These are phyloP conservation scores for Plebejus melissa DNA, from an alignment of 2,888 invertebrate species.

Conservation along the genomic window DNA sequence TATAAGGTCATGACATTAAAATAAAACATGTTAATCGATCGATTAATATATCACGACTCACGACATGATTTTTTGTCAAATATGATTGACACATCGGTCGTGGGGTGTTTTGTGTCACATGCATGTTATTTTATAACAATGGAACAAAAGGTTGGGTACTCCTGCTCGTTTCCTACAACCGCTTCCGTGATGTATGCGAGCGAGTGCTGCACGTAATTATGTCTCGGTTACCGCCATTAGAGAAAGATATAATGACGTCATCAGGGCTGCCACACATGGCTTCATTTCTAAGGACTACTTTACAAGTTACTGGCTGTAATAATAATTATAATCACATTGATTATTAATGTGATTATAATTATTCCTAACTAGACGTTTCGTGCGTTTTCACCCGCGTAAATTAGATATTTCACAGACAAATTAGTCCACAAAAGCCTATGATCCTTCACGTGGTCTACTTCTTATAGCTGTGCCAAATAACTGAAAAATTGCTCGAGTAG, in stretches of 20 bases:
- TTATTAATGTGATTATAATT: too few relatives aligned
- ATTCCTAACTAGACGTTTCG: too few relatives aligned
- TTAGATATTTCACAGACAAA: too few relatives aligned
- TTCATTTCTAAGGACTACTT: background rate
- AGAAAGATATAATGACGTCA: slow-evolving; percentile 27
- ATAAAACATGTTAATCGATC: slow-evolving; percentile 8
- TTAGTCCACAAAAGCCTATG: too few relatives aligned
- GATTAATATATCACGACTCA: background rate
- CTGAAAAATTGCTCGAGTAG: too few relatives aligned
- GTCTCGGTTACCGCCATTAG: slow-evolving; percentile 19
- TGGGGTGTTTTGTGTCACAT: slow-evolving; percentile 28
- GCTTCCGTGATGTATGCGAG: slow-evolving; percentile 41
- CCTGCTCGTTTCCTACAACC: slow-evolving; percentile 45
- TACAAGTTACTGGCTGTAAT: background rate
- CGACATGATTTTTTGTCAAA: slow-evolving; percentile 30
- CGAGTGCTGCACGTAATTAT: slow-evolving; percentile 20
- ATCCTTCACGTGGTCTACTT: too few relatives aligned
- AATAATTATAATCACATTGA: too few relatives aligned
- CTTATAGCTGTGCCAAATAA: too few relatives aligned
- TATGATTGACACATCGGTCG: slow-evolving; percentile 48
- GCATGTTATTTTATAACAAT: slow-evolving; percentile 44
- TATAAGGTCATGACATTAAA: background rate
- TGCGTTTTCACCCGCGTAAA: too few relatives aligned
- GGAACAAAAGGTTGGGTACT: slow-evolving; percentile 45
- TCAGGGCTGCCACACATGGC: slow-evolving; percentile 9